These are phyloP conservation scores for Axinella damicornis DNA, from an alignment of 37 sponge, comb jelly and placozoan genomes.

Conservation along the genomic window DNA sequence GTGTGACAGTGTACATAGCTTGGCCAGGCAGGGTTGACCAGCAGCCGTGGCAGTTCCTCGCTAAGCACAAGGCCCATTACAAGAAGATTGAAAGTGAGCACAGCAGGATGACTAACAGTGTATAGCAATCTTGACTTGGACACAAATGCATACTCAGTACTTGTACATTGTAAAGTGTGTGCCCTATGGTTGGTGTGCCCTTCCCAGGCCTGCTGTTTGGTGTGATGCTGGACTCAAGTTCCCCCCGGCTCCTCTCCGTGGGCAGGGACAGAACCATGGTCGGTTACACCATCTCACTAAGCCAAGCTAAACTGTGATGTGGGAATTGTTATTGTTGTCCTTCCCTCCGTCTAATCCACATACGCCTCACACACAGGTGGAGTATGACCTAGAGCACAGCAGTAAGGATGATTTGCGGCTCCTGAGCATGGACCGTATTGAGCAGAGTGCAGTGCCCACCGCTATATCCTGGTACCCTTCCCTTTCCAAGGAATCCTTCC, in stretches of 20 bases:
- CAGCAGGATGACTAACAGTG: no score
- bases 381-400: conserved; percentile 89
- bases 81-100: conserved; percentile 80
- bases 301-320: no score
- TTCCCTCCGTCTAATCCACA: not conserved
- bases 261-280: conserved; percentile 86
- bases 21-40: conserved; percentile 14
- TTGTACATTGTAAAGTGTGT: no score
- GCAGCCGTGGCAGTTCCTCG: conserved; percentile 78
- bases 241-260: conserved; percentile 85
- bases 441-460: conserved; percentile 93
- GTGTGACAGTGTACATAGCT: conserved; percentile 79
- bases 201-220: conserved; percentile 83
- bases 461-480: conserved; percentile 92
- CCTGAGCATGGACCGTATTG: conserved; percentile 80
- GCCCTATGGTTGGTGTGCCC: no score
- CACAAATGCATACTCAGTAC: no score
- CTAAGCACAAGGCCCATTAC: conserved; percentile 89
- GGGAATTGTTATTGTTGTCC: no score
- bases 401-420: conserved; percentile 81
- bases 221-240: conserved; percentile 57
- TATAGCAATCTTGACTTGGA: not conserved
- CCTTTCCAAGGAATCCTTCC: conserved; percentile 93
- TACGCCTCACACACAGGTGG: conserved; percentile 67
- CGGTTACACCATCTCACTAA: not conserved